These are phyloP conservation scores for Trogon melanurus DNA, from an alignment of 2,113 vertebrate species.

Conservation along the genomic window DNA sequence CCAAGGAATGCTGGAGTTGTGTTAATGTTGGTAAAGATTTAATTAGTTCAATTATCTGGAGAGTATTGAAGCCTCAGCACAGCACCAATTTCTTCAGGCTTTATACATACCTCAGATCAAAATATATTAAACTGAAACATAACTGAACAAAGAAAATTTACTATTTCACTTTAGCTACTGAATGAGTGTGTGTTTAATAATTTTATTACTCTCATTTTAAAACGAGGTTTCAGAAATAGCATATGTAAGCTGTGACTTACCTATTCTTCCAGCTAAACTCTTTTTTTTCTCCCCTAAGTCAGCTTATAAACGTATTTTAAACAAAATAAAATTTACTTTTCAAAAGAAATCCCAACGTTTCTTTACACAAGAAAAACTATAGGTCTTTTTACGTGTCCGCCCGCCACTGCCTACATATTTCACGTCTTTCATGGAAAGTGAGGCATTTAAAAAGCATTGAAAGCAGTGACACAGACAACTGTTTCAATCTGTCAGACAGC, in stretches of 20 bases:
- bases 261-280: background rate
- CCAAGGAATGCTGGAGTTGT: constrained; percentile 80
- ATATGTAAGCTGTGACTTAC: constrained; percentile 4
- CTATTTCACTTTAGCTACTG: constrained; percentile 46
- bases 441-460: constrained; percentile 69
- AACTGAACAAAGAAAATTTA: constrained; percentile 69
- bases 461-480: constrained; percentile 78
- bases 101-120: constrained; percentile 77
- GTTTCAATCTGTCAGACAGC: constrained; percentile 82
- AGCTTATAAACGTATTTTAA: constrained; percentile 45
- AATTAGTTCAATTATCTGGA: constrained; percentile 87
- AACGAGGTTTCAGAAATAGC: constrained; percentile 40
- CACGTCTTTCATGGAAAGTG: constrained; percentile 58
- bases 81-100: constrained; percentile 78
- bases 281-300: background rate
- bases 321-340: constrained; percentile 59
- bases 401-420: constrained; percentile 6
- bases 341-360: constrained; percentile 20
- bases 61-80: constrained; percentile 76
- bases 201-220: constrained; percentile 63
- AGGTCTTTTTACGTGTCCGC: background rate
- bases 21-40: constrained; percentile 87
- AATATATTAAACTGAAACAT: constrained; percentile 73
- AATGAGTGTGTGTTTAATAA: constrained; percentile 63
- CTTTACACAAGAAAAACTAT: background rate